phyloP scores from a whole-genome alignment of 2,797 vertebrate species.

The Eleutherodactylus coqui region DNA sequence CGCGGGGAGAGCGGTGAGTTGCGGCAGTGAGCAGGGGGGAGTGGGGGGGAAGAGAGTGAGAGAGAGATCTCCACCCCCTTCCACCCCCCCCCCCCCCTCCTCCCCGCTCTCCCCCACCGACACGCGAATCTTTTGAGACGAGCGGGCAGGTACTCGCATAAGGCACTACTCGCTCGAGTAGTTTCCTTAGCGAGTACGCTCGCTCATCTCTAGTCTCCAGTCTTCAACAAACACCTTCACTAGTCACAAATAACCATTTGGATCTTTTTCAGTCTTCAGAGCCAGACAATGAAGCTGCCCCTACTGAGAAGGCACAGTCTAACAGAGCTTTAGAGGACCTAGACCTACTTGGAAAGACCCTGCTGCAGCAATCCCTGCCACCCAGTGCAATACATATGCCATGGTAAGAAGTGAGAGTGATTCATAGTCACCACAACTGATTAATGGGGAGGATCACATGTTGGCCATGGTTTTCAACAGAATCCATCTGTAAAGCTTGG shows the following conservation, averaged over 20 bases:
- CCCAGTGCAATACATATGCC: slow-evolving; percentile 91
- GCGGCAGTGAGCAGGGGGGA: no score
- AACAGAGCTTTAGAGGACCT: slow-evolving; percentile 88
- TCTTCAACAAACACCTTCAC: neutral
- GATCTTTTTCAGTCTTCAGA: slow-evolving; percentile 80
- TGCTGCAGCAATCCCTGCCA: slow-evolving; percentile 93
- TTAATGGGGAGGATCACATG: neutral
- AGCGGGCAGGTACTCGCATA: no score
- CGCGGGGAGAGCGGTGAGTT: no score
- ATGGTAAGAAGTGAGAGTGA: slow-evolving; percentile 79
- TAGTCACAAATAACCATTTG: neutral
- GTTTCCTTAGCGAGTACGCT: no score
- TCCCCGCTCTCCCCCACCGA: no score
- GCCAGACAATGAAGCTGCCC: slow-evolving; percentile 70
- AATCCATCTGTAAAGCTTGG: no score
- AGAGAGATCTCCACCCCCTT: no score
- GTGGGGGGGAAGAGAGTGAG: no score
- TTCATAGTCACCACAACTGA: neutral
- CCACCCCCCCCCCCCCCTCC: no score
- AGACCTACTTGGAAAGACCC: slow-evolving; percentile 89
- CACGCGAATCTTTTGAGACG: no score
- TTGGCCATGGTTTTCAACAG: neutral
- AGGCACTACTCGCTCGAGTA: no score
- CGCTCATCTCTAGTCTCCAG: no score
- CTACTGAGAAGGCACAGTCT: slow-evolving; percentile 59